Evolutionary conservation across 2,888 invertebrate genomes (phyloP).

Genomic region (Tenthredo mesomela): DNA sequence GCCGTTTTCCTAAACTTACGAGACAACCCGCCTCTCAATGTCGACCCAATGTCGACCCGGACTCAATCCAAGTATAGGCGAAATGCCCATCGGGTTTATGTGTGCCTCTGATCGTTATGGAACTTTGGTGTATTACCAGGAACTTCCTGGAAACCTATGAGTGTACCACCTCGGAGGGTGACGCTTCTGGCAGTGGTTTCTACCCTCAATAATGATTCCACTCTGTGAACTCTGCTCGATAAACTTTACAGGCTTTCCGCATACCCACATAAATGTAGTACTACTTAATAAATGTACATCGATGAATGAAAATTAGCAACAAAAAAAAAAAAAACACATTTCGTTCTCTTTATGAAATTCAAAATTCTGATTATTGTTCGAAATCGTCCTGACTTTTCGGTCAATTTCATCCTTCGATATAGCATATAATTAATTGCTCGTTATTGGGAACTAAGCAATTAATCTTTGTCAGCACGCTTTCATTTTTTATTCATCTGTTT

Average conservation of each 20-base stretch:
- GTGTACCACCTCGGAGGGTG: neutral
- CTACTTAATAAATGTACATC: neutral
- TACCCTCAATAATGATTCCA: slow-evolving; percentile 21
- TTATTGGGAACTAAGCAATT: slow-evolving; percentile 64
- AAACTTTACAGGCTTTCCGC: neutral
- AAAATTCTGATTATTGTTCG: neutral
- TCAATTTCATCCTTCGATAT: neutral
- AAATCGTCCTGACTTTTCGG: neutral
- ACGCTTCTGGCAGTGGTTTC: slow-evolving; percentile 20
- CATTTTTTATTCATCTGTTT: slow-evolving; percentile 55
- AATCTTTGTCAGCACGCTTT: slow-evolving; percentile 65
- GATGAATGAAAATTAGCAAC: neutral
- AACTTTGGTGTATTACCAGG: slow-evolving; percentile 47
- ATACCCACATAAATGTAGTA: neutral
- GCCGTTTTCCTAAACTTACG: slow-evolving; percentile 46
- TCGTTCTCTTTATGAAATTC: neutral
- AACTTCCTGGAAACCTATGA: slow-evolving; percentile 35
- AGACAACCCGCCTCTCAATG: slow-evolving; percentile 48
- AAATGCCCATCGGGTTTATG: slow-evolving; percentile 45
- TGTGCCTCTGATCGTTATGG: slow-evolving; percentile 41
- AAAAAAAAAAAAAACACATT: no score
- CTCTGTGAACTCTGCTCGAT: slow-evolving; percentile 5
- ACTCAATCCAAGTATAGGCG: slow-evolving; percentile 35
- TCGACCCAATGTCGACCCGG: slow-evolving; percentile 46
- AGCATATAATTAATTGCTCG: slow-evolving; percentile 69